Base-by-base conservation (phyloP, 1,140 invertebrate species). In the Dreissena polymorpha region DNA sequence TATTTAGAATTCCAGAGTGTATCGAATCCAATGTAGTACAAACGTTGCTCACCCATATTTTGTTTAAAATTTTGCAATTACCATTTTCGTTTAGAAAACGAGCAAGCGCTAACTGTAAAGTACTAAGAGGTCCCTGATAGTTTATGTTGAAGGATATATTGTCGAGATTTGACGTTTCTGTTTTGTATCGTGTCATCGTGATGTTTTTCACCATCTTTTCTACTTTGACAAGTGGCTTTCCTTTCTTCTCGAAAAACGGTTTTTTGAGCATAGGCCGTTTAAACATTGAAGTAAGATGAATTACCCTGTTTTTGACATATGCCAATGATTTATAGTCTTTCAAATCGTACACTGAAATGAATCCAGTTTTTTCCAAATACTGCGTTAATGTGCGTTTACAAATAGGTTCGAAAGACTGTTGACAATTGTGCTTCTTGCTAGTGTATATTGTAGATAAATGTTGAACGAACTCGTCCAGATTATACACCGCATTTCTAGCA, bases 141-240 rank as follows among this genome's bases (percentile, higher is more conserved):
- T 69, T 69, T 2, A 69, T n/a, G 67, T 69, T 69, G 67, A 69
- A 69, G 0, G 67, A 69, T 13, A 69, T 49, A 6, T 27, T 69
- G 23, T 29, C 50, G 39, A 39, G 39, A 39, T 39, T 39, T 39
- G 39, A 2, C 39, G 39, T 39, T 16, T 69, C 67, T 16, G 67
- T 69, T 49, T 69, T 69, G 67, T 69, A 69, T 18, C 67, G 18
- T 29, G 67, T 69, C 67, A 69, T 69, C 27, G 67, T 69, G 27
- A 69, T 69, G 12, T 27, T 25, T 69, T 29, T 27, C 29, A 69
- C 25, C 67, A 69, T 29, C 50, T 69, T 69, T 49, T 69, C 67
- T 18, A 69, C 50, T 16, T 29, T 69, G 23, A 69, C 27, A 12
- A 69, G 27, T 25, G 29, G 29, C 25, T 69, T 69, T 18, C 23